Base-by-base conservation (phyloP, 2,797 vertebrate species). In the Helicolenus hilgendorfi region DNA sequence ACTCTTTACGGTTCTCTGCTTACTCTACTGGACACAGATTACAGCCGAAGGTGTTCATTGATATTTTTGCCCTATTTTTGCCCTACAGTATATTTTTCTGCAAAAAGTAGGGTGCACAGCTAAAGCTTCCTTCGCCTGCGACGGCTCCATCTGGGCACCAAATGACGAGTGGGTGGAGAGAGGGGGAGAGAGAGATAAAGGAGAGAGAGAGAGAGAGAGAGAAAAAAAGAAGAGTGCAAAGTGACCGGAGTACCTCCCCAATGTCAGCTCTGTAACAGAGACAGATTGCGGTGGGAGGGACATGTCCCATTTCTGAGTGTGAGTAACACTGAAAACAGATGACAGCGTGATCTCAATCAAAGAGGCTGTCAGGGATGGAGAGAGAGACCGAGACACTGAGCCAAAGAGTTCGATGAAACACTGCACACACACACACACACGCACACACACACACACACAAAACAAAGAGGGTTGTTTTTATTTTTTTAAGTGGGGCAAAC, bases 211-310 rank as follows among this genome's bases (percentile, higher is more conserved):
- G 64, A 68, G 75, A 75, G 74, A 56, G 70, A 29, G 13, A 62
- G n/a, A 62, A 41, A 73, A 22, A 29, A 31, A 74, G 56, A 29
- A 41, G 65, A 64, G 72, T 72, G 58, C 74, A 77, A 88, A 92
- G 76, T 87, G 94, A 91, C 88, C 85, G 56, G 79, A 74, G 80
- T 81, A 72, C 75, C 87, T 87, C 86, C 92, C 83, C 76, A 85
- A 71, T 88, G 92, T 97, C 92, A 87, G 69, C 81, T 76, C 85
- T 71, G 92, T 87, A 80, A 89, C 80, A 67, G 77, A 88, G 93
- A 96, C 95, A 97, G 95, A 96, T 94, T 97, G 95, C 58, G 45
- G 95, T 96, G 92, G 96, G 96, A 94, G 96, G 94, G 91, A 94
- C 84, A 59, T 31, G 83, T 96, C 92, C 91, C 90, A 88, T 94